Base-by-base conservation (phyloP, 2,113 vertebrate species). In the Perognathus longimembris region DNA sequence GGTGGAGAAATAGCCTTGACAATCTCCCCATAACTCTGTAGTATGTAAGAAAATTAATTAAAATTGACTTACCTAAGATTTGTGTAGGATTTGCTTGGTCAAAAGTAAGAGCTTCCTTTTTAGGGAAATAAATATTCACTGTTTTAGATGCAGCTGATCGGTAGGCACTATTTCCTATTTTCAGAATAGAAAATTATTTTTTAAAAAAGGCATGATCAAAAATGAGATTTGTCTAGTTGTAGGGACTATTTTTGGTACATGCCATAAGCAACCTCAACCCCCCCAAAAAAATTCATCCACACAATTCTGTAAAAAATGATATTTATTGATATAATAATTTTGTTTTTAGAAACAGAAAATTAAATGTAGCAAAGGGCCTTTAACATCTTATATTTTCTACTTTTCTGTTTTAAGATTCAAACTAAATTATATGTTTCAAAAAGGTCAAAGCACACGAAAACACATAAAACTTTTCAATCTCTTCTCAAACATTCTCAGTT, bases 91-190 rank as follows among this genome's bases (percentile, higher is more conserved):
- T 99, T 84, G 99, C 99, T 97, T 99, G 99, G 89, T 99, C 99
- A 97, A 99, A 99, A 63, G 98, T 99, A 57, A 99, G 98, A 83
- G 98, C 98, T 21, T 99, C 99, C 38, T 98, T 99, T 97, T 99
- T 99, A 0, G 99, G 99, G 94, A 99, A 99, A 97, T 99, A 99
- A 96, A 99, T 98, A 96, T 99, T 99, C 97, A 98, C 97, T 75
- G 50, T 80, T 93, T 97, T 96, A 87, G 92, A 94, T 89, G 96
- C 10, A 42, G 97, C 88, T 92, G 98, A 98, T 42, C 96, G 98
- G 97, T 99, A 99, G 36, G 99, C 98, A 6, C 97, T 98, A 91
- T 95, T 98, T 88, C 99, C 99, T 99, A 95, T 92, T 94, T 32
- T 96, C 28, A 93, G 93, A 85, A 42, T 1, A 85, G 7, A 91